Evolutionary conservation across 2,888 invertebrate genomes (phyloP).

Genomic region (Mallateleia sp.): DNA sequence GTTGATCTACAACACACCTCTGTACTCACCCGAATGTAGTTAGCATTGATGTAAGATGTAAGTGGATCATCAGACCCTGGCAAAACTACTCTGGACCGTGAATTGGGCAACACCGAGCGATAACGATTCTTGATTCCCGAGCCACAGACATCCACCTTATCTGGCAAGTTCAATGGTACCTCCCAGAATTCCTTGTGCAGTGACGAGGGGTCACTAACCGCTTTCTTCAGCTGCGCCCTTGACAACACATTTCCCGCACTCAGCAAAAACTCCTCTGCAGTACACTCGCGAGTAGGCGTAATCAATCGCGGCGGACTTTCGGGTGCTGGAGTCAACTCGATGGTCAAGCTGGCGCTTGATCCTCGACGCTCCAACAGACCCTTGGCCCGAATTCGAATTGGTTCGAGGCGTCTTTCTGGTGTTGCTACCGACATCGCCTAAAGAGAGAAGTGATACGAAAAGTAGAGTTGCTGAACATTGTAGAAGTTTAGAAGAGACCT

Average conservation of each 20-base stretch:
- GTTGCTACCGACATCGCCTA: slow-evolving; percentile 85
- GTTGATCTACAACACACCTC: too few species aligned
- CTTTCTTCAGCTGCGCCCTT: slow-evolving; percentile 90
- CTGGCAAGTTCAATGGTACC: slow-evolving; percentile 97
- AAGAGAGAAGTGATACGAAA: not conserved
- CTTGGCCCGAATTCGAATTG: slow-evolving; percentile 91
- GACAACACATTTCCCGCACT: slow-evolving; percentile 91
- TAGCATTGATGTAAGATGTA: slow-evolving; percentile 97
- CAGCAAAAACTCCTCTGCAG: slow-evolving; percentile 90
- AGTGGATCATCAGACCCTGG: slow-evolving; percentile 91
- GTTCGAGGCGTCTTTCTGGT: slow-evolving; percentile 89
- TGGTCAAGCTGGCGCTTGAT: slow-evolving; percentile 97
- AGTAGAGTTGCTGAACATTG: too few species aligned
- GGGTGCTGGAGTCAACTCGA: slow-evolving; percentile 91
- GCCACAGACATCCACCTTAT: slow-evolving; percentile 96
- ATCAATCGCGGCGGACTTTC: slow-evolving; percentile 89
- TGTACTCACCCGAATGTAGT: slow-evolving; percentile 95
- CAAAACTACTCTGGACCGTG: slow-evolving; percentile 95
- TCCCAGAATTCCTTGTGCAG: slow-evolving; percentile 98
- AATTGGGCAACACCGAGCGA: slow-evolving; percentile 96
- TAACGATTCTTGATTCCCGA: slow-evolving; percentile 97
- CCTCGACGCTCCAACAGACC: slow-evolving; percentile 96
- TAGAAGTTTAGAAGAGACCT: too few species aligned
- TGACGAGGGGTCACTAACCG: slow-evolving; percentile 90
- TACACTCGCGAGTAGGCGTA: slow-evolving; percentile 91